Evolutionary conservation across 1,140 invertebrate genomes (phyloP).

Genomic region (Phortica variegata): DNA sequence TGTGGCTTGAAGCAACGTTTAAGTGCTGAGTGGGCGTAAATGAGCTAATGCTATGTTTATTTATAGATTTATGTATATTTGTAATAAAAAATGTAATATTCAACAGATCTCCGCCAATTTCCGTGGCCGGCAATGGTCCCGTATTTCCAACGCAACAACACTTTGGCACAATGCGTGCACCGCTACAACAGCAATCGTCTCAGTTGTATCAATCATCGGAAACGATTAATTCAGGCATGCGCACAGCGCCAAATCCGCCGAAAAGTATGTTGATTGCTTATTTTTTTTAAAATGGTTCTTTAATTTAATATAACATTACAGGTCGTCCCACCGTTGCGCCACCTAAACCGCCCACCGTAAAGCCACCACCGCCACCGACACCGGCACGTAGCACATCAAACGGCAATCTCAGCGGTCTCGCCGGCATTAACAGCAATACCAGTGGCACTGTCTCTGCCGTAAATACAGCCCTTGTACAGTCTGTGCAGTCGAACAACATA

Average conservation of each 20-base stretch:
- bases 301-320: conserved; percentile 2
- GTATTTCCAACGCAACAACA: conserved; percentile 48
- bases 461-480: conserved; percentile 40
- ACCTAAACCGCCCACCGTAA: conserved; percentile 48
- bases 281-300: background rate
- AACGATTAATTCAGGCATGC: conserved; percentile 34
- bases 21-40: too few species aligned
- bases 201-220: conserved; percentile 31
- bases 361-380: conserved; percentile 53
- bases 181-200: conserved; percentile 30
- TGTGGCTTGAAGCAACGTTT: too few species aligned
- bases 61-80: too few species aligned
- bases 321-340: conserved; percentile 29
- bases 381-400: conserved; percentile 54
- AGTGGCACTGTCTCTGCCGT: conserved; percentile 21
- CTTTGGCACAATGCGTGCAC: conserved; percentile 47
- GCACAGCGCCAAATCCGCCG: conserved; percentile 45
- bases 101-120: conserved; percentile 48
- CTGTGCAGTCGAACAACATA: conserved; percentile 18
- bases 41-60: too few species aligned
- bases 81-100: too few species aligned
- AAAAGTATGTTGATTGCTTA: conserved; percentile 34
- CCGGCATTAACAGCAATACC: conserved; percentile 18
- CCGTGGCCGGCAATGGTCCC: conserved; percentile 30
- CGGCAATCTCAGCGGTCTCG: conserved; percentile 42